Conservation (phyloP, 2,888 invertebrate species). For the Clistopyga incitator region DNA sequence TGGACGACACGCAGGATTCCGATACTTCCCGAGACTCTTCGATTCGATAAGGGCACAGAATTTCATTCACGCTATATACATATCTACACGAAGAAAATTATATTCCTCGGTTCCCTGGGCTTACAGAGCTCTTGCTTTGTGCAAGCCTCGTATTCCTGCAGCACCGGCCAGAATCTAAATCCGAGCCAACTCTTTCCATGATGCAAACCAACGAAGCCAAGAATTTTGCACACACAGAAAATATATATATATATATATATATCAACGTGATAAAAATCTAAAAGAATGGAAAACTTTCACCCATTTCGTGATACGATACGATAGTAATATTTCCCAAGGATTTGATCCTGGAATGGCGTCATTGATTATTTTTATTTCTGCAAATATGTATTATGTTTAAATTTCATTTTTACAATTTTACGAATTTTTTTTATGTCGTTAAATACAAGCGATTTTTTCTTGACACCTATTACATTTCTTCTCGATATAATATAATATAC, state of each 20-base stretch:
- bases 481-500: too few species aligned
- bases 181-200: constrained; percentile 1
- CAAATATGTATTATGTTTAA: too few species aligned
- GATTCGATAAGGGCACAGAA: constrained; percentile 52
- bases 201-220: background rate
- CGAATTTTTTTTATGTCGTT: too few species aligned
- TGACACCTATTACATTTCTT: too few species aligned
- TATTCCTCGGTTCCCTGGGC: constrained; percentile 1
- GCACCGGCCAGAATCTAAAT: background rate
- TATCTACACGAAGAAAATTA: background rate
- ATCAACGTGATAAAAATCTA: background rate
- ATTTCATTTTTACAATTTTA: too few species aligned
- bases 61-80: background rate
- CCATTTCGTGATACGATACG: too few species aligned
- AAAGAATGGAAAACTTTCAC: background rate
- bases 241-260: too few species aligned
- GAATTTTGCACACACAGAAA: background rate
- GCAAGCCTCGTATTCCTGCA: constrained; percentile 21
- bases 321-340: too few species aligned
- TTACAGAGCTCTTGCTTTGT: background rate
- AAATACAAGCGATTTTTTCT: too few species aligned
- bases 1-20: constrained; percentile 46
- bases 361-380: too few species aligned
- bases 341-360: too few species aligned
- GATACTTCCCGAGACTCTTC: constrained; percentile 45